Evolutionary conservation across 2,113 vertebrate genomes (phyloP).

Genomic region (Thalassarche chlororhynchos): DNA sequence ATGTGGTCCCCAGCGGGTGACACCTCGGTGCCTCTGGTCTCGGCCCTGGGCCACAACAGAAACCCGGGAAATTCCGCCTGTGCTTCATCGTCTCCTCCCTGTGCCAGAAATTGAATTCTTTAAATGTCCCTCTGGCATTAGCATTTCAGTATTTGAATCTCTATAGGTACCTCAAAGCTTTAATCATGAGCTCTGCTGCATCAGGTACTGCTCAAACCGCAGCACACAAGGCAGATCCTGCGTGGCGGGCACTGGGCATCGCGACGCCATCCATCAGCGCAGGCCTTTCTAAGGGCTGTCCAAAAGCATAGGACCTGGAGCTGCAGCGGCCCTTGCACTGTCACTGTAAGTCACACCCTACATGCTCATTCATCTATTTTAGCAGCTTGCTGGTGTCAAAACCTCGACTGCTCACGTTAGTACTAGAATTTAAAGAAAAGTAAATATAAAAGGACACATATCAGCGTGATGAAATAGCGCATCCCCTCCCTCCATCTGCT

Average conservation of each 20-base stretch:
- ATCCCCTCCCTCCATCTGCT: not conserved
- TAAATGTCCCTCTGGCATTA: not conserved
- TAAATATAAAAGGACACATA: not conserved
- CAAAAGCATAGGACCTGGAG: accelerated
- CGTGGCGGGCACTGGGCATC: accelerated
- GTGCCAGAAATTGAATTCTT: not conserved
- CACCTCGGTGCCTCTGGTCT: not conserved
- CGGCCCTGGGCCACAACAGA: not conserved
- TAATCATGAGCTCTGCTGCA: not conserved
- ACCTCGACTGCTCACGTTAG: not conserved
- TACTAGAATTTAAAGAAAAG: not conserved
- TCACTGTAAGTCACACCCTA: not conserved
- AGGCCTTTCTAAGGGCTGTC: not conserved
- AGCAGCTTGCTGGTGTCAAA: not conserved
- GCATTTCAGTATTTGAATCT: not conserved
- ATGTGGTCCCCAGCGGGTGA: not conserved
- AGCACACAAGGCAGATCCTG: not conserved
- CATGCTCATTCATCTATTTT: not conserved
- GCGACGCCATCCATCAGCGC: accelerated
- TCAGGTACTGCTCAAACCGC: not conserved
- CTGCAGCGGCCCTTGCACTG: not conserved
- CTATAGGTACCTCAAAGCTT: not conserved
- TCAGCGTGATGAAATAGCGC: not conserved
- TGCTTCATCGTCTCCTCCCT: not conserved
- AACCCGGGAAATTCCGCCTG: not conserved